Evolutionary conservation across 2,113 vertebrate genomes (phyloP), one percentile per base, ranked within the genome.

Genomic region (Coptodon rendalli): DNA sequence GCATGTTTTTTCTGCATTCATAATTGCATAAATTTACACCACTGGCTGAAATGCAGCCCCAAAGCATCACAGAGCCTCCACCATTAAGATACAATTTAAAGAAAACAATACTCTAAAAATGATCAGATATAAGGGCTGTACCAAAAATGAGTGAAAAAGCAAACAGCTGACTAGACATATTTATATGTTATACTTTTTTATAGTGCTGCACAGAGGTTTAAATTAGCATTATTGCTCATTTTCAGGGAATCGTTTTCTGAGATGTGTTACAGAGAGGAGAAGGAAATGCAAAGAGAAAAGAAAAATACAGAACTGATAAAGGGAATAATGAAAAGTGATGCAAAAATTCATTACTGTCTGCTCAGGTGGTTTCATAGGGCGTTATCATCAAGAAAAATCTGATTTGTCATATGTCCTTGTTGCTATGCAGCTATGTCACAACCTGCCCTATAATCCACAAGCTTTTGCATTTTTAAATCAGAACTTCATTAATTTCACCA

Each of bases 401-500:
- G 31, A 86, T 14, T 48, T 48, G n/a, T 82, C 68, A 7, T 9
- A 38, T 56, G 36, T 16, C 48, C 8, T 48, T 45, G 24, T 86
- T 89, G 57, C 22, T 68, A 80, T 83, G 53, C 19, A 3, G 6
- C 29, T 48, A 10, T 2, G 6, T 17, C 31, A 56, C 19, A 9
- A n/a, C 43, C 81, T 57, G 19, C 81, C 34, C 24, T 50, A 38
- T 68, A 93, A 87, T 63, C 81, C 83, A 88, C 66, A 83, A 89
- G 84, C 52, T 22, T 89, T 40, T 66, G 61, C 56, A 66, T 90
- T 83, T 80, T 34, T 73, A 31, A 50, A 6, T 5, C 73, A 63
- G 29, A 66, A 61, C 86, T 89, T 93, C 86, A 82, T 82, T 87
- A 76, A 88, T 88, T 89, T 88, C 57, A 80, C 81, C 82, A 81